These are phyloP conservation scores for Anolis carolinensis DNA, from an alignment of 2,113 vertebrate genomes.

Conservation along the genomic window DNA sequence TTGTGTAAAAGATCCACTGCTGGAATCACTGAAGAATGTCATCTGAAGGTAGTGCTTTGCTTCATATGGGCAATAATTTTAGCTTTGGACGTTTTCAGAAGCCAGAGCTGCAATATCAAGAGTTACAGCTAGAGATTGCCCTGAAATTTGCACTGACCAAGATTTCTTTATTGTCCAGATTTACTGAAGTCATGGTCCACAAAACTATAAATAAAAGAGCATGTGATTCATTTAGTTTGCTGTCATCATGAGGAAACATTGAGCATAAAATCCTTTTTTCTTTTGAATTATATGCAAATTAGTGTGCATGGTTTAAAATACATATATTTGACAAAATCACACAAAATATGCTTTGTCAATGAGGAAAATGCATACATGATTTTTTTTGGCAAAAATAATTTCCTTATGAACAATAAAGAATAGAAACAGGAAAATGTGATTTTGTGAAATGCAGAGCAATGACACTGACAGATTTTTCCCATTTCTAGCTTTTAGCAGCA, in stretches of 20 bases:
- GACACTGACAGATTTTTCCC: not conserved
- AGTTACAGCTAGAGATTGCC: not conserved
- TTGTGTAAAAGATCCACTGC: constrained; percentile 4
- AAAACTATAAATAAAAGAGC: not conserved
- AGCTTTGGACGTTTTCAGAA: constrained; percentile 2
- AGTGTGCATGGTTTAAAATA: not conserved
- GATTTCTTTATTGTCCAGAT: not conserved
- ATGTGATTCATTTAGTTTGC: not conserved
- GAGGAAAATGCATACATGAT: too few species aligned
- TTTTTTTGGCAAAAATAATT: too few species aligned
- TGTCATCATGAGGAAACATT: not conserved
- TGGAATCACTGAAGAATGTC: constrained; percentile 1
- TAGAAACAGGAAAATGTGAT: too few species aligned
- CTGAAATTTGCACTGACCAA: not conserved
- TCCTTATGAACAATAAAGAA: too few species aligned
- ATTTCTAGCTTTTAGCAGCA: not conserved
- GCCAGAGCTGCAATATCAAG: not conserved
- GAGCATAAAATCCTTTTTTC: not conserved
- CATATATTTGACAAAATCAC: too few species aligned
- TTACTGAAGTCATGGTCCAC: not conserved
- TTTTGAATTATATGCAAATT: not conserved
- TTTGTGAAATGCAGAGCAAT: too few species aligned
- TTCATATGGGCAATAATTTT: not conserved
- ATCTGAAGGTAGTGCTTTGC: not conserved
- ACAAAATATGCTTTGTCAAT: too few species aligned